Conservation (phyloP, 2,113 vertebrate species). For the Bucco capensis region DNA sequence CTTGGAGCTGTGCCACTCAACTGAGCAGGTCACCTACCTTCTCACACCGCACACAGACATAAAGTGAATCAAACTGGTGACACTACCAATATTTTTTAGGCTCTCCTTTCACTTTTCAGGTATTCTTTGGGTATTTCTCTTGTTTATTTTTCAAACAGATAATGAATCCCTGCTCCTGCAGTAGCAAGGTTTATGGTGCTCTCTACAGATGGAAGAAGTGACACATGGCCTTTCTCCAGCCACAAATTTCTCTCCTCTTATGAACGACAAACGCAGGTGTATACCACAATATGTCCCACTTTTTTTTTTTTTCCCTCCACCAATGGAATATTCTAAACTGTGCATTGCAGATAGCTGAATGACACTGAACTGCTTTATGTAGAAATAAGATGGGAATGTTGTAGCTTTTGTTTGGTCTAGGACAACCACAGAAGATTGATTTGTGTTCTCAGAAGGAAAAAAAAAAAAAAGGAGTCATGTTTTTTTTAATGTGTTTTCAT, state of each 20-base stretch:
- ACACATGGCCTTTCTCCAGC: not conserved
- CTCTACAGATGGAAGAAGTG: not conserved
- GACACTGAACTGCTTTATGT: not conserved
- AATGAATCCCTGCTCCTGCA: not conserved
- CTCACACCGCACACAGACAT: no score
- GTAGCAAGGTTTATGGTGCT: not conserved
- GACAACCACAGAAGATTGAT: no score
- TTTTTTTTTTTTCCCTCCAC: not conserved
- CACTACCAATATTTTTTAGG: not conserved
- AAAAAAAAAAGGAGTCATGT: no score
- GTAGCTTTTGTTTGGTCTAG: not conserved
- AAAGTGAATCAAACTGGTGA: not conserved
- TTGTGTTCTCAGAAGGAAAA: no score
- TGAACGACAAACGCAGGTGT: not conserved
- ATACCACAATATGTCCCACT: not conserved
- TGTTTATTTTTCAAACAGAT: not conserved
- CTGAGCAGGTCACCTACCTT: no score
- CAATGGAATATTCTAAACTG: not conserved
- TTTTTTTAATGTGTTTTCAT: no score
- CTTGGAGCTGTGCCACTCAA: no score
- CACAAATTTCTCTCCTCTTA: not conserved
- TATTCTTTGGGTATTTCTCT: fast-evolving
- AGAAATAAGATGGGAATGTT: not conserved
- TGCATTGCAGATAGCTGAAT: not conserved
- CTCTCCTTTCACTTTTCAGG: not conserved